Base-by-base conservation (phyloP, 2,797 vertebrate genomes). In the Champsocephalus gunnari region DNA sequence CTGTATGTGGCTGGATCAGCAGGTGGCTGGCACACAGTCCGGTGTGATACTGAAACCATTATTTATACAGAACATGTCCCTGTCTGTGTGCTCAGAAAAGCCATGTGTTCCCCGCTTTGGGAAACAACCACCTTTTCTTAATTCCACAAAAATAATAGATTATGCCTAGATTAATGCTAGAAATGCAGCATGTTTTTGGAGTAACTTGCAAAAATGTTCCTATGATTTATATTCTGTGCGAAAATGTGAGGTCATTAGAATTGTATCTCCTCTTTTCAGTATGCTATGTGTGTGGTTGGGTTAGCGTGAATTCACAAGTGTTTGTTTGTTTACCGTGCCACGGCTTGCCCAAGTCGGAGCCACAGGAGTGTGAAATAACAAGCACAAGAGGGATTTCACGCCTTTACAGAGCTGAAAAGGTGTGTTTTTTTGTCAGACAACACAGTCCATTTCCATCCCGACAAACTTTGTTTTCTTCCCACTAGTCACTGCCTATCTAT, bases 341-440 rank as follows among this genome's bases (percentile, higher is more conserved):
- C 84, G 71, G 71, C 85, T 75, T 71, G 83, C 86, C 88, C 82
- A 86, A 84, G 88, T 71, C 71, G 78, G 82, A 95, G 87, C 95
- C 92, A 88, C 94, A 87, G 94, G 95, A 94, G 93, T 94, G 94
- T 94, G 93, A 95, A 94, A 95, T 96, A 95, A 96, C 93, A 95
- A 95, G 95, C 94, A 93, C 94, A 93, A 92, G 93, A 89, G 94
- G 94, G 94, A 95, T 94, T 94, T 93, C 91, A 83, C 65, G 87
- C 87, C 80, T 92, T 93, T 88, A 71, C 87, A 87, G 87, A 90
- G 82, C 89, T 87, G 79, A 89, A 90, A 91, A 91, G 83, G 91
- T 90, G 86, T 89, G 73, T 90, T 89, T 90, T 89, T 92, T 85
- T 87, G 80, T 87, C 74, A 74, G 79, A 85, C 80, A 89, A 90